A percentile compares a stretch with the other conserved stretches of the same genome.
phyloP scores from a whole-genome alignment of 2,797 vertebrate genomes.

The Potorous gilbertii region DNA sequence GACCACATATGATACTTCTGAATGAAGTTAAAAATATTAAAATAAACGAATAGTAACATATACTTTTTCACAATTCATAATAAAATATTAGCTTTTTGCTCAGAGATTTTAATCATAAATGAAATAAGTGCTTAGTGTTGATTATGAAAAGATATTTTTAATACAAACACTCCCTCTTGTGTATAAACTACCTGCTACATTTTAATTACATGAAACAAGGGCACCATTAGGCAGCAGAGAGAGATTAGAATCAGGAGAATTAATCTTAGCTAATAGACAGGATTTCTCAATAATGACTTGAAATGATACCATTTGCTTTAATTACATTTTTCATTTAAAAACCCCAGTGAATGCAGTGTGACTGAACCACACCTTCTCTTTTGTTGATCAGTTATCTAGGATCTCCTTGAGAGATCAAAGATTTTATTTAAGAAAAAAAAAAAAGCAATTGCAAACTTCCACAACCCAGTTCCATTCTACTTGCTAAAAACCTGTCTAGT shows the following conservation, averaged over 20 bases:
- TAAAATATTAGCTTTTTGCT: slow-evolving; percentile 77
- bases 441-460: neutral
- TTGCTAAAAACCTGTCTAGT: neutral
- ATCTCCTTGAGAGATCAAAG: slow-evolving; percentile 16
- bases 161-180: slow-evolving; percentile 81
- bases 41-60: slow-evolving; percentile 62
- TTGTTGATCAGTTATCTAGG: neutral
- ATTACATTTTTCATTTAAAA: slow-evolving; percentile 50
- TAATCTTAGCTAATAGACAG: slow-evolving; percentile 64
- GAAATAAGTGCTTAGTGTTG: slow-evolving; percentile 79
- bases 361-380: slow-evolving; percentile 32
- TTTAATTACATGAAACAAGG: slow-evolving; percentile 82
- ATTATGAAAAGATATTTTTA: slow-evolving; percentile 82
- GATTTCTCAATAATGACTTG: slow-evolving; percentile 76
- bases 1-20: neutral
- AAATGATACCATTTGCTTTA: slow-evolving; percentile 59
- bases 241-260: slow-evolving; percentile 69
- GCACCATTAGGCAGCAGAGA: slow-evolving; percentile 74
- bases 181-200: slow-evolving; percentile 82
- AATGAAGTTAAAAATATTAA: slow-evolving; percentile 62
- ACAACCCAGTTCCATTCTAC: neutral
- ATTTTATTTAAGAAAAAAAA: neutral
- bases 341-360: slow-evolving; percentile 41
- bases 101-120: slow-evolving; percentile 75
- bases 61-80: slow-evolving; percentile 54